phyloP scores from a whole-genome alignment of 2,113 vertebrate species.

The Hipposideros armiger region DNA sequence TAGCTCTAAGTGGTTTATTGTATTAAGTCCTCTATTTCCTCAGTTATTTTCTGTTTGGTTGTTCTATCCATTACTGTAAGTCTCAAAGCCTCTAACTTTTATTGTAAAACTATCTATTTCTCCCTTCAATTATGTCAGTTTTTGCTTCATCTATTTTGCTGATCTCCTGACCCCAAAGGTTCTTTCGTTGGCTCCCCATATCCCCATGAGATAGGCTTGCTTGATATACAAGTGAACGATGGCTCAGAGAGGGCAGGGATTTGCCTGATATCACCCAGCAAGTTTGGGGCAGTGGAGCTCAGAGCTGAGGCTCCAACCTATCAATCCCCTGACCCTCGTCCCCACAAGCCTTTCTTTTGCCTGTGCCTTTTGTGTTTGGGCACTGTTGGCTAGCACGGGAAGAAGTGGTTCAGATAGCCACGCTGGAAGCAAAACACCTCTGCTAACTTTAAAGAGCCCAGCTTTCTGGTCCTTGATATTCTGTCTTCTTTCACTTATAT shows the following conservation, averaged over 20 bases:
- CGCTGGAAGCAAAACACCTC: not conserved
- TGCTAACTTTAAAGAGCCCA: not conserved
- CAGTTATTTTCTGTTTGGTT: too few relatives aligned
- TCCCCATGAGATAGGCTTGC: not conserved
- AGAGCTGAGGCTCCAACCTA: not conserved
- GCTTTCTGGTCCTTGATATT: not conserved
- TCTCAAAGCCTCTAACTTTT: too few relatives aligned
- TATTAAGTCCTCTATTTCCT: too few relatives aligned
- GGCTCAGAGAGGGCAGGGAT: not conserved
- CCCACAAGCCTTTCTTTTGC: not conserved
- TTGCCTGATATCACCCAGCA: not conserved
- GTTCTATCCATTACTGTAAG: too few relatives aligned
- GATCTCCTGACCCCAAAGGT: not conserved
- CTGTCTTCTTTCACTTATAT: not conserved
- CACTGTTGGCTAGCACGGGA: not conserved
- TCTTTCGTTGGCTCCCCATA: not conserved
- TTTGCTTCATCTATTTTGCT: too few relatives aligned
- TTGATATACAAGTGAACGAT: not conserved
- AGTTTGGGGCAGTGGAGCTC: not conserved
- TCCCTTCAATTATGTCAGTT: too few relatives aligned
- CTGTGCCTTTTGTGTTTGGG: not conserved
- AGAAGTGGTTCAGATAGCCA: not conserved
- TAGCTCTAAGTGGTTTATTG: too few relatives aligned
- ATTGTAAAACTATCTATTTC: too few relatives aligned
- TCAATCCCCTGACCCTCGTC: not conserved